Evolutionary conservation across 2,888 invertebrate genomes (phyloP).

Genomic region (Ecliptopera silaceata): DNA sequence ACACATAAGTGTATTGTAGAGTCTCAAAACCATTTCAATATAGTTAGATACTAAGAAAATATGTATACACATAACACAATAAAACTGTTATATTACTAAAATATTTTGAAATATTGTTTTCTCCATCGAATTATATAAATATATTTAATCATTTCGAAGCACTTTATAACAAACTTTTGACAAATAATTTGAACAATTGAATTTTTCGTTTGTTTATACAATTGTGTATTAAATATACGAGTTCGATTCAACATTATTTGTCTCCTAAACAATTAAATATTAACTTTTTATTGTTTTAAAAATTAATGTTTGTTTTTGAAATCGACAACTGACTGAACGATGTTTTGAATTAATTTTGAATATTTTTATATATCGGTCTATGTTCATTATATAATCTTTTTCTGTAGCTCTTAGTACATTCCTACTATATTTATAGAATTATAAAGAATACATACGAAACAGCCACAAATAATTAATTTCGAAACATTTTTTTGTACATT

Average conservation of each 20-base stretch:
- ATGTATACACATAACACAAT: background rate
- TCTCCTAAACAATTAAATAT: too few species aligned
- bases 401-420: slow-evolving; percentile 20
- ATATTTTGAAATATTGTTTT: background rate
- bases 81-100: background rate
- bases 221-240: too few species aligned
- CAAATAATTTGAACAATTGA: too few species aligned
- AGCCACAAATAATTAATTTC: slow-evolving; percentile 1
- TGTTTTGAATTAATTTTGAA: background rate
- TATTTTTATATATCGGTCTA: background rate
- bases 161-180: too few species aligned
- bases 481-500: slow-evolving; percentile 8
- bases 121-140: background rate
- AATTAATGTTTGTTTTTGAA: too few species aligned
- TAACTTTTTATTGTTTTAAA: too few species aligned
- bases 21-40: slow-evolving; percentile 13
- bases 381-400: background rate
- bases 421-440: slow-evolving; percentile 13
- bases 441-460: background rate
- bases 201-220: too few species aligned
- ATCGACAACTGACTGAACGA: background rate
- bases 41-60: slow-evolving; percentile 14
- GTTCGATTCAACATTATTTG: too few species aligned
- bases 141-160: too few species aligned
- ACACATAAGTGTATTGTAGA: background rate